Conservation (phyloP, 2,797 vertebrate genomes). For the Microtus agrestis region DNA sequence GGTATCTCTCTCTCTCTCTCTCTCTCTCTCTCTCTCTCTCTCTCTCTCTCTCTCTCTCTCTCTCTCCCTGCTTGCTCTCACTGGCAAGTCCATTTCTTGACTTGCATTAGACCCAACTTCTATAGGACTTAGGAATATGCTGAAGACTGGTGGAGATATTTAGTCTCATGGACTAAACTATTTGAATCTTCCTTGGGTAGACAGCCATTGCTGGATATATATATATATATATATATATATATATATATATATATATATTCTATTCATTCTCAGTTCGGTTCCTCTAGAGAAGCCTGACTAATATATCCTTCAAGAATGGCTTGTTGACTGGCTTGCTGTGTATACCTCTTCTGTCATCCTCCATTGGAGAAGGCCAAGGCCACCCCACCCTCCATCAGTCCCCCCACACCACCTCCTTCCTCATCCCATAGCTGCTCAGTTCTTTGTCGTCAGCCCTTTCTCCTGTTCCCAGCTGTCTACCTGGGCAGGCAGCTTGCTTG, state of each 20-base stretch:
- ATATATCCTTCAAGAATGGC: too few species aligned
- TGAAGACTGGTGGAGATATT: not conserved
- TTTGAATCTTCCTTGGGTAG: not conserved
- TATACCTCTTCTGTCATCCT: not conserved
- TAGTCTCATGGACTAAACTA: not conserved
- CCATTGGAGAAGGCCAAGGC: not conserved
- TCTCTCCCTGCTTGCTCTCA: not conserved
- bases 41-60: not conserved
- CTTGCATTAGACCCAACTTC: not conserved
- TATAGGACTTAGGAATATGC: not conserved
- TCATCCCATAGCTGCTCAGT: not conserved
- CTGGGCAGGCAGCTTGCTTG: not conserved
- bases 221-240: too few species aligned
- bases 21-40: too few species aligned
- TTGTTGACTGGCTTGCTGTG: not conserved
- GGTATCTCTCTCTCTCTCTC: too few species aligned
- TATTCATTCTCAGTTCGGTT: not conserved
- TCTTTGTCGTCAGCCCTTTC: not conserved
- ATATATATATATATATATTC: too few species aligned
- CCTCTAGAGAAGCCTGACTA: not conserved
- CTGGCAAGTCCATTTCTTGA: not conserved
- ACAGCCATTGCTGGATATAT: not conserved
- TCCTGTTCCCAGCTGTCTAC: accelerated
- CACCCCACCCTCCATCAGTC: not conserved
- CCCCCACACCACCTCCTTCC: not conserved